These are phyloP conservation scores for Eurypyga helias DNA, from an alignment of 2,113 vertebrate genomes.

Conservation along the genomic window DNA sequence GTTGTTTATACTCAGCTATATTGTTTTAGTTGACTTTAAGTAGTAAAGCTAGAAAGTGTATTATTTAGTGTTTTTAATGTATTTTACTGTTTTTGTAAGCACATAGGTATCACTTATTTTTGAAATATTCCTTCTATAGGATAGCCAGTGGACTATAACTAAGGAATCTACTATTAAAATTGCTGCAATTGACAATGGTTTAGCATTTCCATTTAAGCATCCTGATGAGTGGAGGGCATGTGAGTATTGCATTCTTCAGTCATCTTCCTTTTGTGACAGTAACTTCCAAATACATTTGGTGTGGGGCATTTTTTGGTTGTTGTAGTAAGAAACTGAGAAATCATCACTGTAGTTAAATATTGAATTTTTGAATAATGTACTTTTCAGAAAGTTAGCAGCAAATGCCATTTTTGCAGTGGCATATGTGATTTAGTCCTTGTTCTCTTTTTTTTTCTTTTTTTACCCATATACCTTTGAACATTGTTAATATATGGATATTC, in stretches of 20 bases:
- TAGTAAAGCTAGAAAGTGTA: not conserved
- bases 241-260: slow-evolving; percentile 70
- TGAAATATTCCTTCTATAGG: slow-evolving; percentile 66
- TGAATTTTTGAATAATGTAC: not conserved
- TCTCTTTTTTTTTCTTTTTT: not conserved
- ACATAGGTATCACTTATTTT: not conserved
- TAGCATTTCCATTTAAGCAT: slow-evolving; percentile 98
- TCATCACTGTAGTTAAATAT: not conserved
- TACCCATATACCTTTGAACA: not conserved
- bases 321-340: not conserved
- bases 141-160: slow-evolving; percentile 76
- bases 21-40: not conserved
- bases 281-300: not conserved
- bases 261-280: not conserved
- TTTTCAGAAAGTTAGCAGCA: not conserved
- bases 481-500: not conserved
- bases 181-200: slow-evolving; percentile 96
- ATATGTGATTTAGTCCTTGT: not conserved
- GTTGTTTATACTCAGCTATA: not conserved
- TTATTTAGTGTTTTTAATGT: not conserved
- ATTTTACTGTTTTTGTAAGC: not conserved
- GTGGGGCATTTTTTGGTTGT: not conserved
- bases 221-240: slow-evolving; percentile 96
- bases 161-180: slow-evolving; percentile 86
- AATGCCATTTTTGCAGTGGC: not conserved